Base-by-base conservation (phyloP, 2,797 vertebrate species). In the Eutrigla gurnardus region DNA sequence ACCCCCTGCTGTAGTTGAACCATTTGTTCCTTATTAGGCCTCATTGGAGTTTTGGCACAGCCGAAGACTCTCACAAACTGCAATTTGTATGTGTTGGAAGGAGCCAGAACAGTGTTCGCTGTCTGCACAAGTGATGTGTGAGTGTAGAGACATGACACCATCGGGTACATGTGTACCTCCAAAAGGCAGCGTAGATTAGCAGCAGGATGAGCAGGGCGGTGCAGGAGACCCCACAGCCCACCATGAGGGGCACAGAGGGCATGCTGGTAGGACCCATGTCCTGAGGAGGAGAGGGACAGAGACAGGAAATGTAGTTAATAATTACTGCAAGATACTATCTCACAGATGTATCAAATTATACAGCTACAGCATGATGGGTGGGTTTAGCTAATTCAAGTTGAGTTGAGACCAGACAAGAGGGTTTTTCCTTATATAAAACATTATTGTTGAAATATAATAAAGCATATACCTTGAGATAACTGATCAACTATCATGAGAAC, bases 151-250 rank as follows among this genome's bases (percentile, higher is more conserved):
- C 46, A 18, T n/a, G 10, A 49, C 32, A 33, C 12, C 32, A 14
- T 74, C 45, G 12, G 15, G 9, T 46, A 42, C 12, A 45, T 42
- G n/a, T 49, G 58, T 62, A 99, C 98, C 98, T 99, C 98, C 98
- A 99, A 92, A 98, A 99, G 90, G 97, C 96, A 18, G 96, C 97
- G 3, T 99, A 99, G 93, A 99, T 97, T 83, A 98, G 95, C 77
- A 99, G 95, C 89, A 99, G 93, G 70, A 97, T 97, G 89, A 99
- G 91, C 83, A 99, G 93, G 32, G 98, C 97, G 58, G 97, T 96
- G 93, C 97, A 99, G 85, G 98, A 99, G 63, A 99, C 95, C 0
- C 97, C 97, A 6, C 98, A 98, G 81, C 98, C 98, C n/a, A 99
- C 98, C 97, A 99, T 97, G 46, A 99, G 95, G 0, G 98, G 97